Evolutionary conservation across 2,888 invertebrate genomes (phyloP), one percentile per base, ranked within the genome.

Genomic region (Sarcophaga subvicina): DNA sequence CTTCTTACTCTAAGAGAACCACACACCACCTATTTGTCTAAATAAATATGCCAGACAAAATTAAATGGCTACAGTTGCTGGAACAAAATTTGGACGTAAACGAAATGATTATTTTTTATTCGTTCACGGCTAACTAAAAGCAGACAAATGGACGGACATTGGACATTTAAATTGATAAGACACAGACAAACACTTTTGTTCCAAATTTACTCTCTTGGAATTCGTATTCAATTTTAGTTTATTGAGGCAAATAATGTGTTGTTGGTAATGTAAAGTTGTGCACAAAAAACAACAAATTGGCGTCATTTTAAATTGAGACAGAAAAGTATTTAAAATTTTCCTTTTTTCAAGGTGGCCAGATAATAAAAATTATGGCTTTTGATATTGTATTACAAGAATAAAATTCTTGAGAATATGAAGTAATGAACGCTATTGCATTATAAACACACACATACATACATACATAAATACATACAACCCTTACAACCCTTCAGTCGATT

Each of bases 221-320:
- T 37, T 37, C 37, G 37, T 37, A 37, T 37, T 37, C 37, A 37
- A 10, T 37, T 37, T 37, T 37, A 10, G 37, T 37, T 37, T 37
- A 37, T 37, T 37, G 37, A 37, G 37, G 37, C 10, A 37, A 37
- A 37, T 37, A 37, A 37, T 37, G 37, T 10, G 37, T 37, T 37
- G 37, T 37, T 37, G 37, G 37, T 37, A 6, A 6, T 37, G 8
- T 10, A 37, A 37, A 37, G 37, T 8, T 37, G 8, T 37, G 37
- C 10, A 37, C 3, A 37, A 8, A 37, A 37, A 6, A 64, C 37
- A 72, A 67, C 66, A 73, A 72, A 72, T 72, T 80, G 80, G 80
- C 72, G 80, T 66, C 72, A 60, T 64, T 45, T 72, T 25, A 66
- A 69, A 62, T 62, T 5, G 27, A 64, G 49, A 47, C 49, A 47